These are phyloP conservation scores for Argyra leucocephala DNA, from an alignment of 2,888 invertebrate genomes.

Conservation along the genomic window DNA sequence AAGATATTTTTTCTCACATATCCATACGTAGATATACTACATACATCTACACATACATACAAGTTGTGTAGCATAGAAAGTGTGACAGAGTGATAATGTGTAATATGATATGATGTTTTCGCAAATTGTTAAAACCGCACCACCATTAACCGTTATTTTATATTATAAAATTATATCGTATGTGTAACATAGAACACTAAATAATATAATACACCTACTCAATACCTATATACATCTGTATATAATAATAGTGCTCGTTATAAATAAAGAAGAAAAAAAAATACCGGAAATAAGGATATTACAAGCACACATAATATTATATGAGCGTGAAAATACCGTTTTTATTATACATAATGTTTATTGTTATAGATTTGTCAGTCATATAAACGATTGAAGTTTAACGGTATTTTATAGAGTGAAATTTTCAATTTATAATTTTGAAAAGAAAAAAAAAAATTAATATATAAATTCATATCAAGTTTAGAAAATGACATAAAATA, in stretches of 20 bases:
- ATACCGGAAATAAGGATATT: not conserved
- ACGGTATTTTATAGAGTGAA: not conserved
- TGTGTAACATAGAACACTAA: no score
- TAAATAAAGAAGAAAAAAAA: not conserved
- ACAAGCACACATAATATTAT: not conserved
- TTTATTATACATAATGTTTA: not conserved
- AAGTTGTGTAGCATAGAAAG: no score
- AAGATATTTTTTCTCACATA: not conserved
- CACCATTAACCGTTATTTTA: no score
- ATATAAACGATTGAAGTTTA: constrained; percentile 1
- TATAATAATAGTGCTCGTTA: no score
- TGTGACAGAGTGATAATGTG: no score
- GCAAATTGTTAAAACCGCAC: not conserved
- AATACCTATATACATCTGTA: no score
- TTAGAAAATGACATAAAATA: no score
- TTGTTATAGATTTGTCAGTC: constrained; percentile 4
- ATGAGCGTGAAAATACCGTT: constrained; percentile 6
- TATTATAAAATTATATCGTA: no score
- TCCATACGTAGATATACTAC: not conserved
- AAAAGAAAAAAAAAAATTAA: not conserved
- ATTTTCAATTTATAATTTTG: not conserved
- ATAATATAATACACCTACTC: no score
- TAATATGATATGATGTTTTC: not conserved
- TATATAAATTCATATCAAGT: no score
- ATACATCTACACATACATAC: no score